Percentiles rank a stretch among this genome's conserved stretches.
Conservation (phyloP, 1,140 invertebrate species). For the Zaprionus lachaisei region DNA sequence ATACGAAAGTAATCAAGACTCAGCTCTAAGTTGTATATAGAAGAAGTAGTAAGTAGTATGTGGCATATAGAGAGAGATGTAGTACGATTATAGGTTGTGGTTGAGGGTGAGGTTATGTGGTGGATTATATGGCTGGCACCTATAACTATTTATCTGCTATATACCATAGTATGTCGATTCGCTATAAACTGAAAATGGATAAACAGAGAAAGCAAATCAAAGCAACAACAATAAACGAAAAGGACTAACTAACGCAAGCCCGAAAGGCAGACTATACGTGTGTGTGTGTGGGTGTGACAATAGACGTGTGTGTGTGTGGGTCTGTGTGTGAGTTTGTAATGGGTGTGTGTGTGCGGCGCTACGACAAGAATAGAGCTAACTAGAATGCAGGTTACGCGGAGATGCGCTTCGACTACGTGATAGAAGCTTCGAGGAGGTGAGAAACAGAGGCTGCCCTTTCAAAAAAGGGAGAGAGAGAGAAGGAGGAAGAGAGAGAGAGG, state of each 20-base stretch:
- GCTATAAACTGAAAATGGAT: slow-evolving; percentile 21
- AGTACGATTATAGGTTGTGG: slow-evolving; percentile 24
- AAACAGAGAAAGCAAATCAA: slow-evolving; percentile 44
- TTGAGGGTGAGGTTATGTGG: slow-evolving; percentile 30
- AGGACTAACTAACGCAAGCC: slow-evolving; percentile 12
- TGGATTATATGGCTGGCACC: slow-evolving; percentile 19
- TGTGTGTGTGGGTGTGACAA: slow-evolving; percentile 5
- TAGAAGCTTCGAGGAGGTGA: neutral
- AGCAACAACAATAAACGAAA: slow-evolving; percentile 21
- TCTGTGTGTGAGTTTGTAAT: neutral
- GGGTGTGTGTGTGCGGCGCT: slow-evolving; percentile 8
- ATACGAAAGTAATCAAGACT: slow-evolving; percentile 70
- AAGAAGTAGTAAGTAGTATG: neutral
- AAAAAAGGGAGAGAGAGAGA: neutral
- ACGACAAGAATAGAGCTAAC: slow-evolving; percentile 40
- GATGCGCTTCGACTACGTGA: neutral
- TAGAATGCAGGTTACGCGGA: slow-evolving; percentile 62
- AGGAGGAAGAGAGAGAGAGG: neutral
- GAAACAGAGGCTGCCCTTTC: neutral
- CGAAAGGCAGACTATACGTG: slow-evolving; percentile 42
- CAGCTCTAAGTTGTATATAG: slow-evolving; percentile 45
- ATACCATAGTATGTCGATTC: neutral
- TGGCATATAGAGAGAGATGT: slow-evolving; percentile 31
- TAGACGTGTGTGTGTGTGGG: neutral
- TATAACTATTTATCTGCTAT: neutral